Evolutionary conservation across 2,888 invertebrate genomes (phyloP).

Genomic region (Synanthedon myopaeformis): DNA sequence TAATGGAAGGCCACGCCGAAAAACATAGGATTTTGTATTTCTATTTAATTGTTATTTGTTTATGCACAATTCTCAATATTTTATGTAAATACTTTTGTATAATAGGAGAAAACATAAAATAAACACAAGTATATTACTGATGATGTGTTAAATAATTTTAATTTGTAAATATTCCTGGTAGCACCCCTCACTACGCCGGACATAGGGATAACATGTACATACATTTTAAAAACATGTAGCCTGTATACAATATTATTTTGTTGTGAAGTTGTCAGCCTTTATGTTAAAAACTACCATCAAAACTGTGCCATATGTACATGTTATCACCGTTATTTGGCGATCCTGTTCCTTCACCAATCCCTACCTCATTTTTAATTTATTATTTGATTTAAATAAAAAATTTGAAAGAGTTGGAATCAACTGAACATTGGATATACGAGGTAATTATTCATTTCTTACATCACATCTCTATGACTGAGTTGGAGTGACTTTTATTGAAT

Average conservation of each 20-base stretch:
- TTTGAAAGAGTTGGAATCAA: background rate
- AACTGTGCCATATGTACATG: constrained; percentile 43
- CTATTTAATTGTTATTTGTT: constrained; percentile 72
- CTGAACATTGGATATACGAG: background rate
- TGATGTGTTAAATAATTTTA: constrained; percentile 68
- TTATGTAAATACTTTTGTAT: constrained; percentile 72
- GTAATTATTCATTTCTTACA: background rate
- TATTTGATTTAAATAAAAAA: background rate
- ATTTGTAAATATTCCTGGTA: constrained; percentile 72
- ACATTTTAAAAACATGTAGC: constrained; percentile 7
- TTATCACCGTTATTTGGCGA: constrained; percentile 54
- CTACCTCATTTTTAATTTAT: background rate
- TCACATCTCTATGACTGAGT: too few relatives aligned
- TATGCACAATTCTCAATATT: constrained; percentile 72
- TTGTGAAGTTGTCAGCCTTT: constrained; percentile 2
- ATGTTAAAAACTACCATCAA: constrained; percentile 6
- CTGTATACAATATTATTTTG: background rate
- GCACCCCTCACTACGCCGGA: constrained; percentile 69
- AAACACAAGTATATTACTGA: constrained; percentile 72
- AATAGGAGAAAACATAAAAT: constrained; percentile 69
- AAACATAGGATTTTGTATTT: constrained; percentile 65
- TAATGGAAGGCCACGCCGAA: constrained; percentile 62
- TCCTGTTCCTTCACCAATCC: constrained; percentile 29
- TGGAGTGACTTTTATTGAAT: background rate
- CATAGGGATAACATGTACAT: constrained; percentile 68